phyloP scores from a whole-genome alignment of 2,888 invertebrate genomes.

The Lucinisca nassula region DNA sequence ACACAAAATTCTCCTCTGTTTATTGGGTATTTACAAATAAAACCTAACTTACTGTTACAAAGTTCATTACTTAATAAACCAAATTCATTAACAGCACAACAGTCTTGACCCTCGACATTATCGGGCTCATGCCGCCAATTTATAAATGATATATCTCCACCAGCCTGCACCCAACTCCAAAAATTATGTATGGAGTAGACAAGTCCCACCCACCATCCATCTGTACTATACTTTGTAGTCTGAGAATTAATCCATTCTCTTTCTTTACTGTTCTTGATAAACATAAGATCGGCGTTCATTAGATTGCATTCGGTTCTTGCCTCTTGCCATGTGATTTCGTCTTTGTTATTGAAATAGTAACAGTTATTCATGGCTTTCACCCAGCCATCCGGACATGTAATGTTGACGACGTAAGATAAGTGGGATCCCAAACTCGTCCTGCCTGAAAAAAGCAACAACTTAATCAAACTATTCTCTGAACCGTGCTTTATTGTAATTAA shows the following conservation, averaged over 20 bases:
- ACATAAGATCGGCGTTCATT: slow-evolving; percentile 67
- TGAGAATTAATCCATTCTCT: slow-evolving; percentile 71
- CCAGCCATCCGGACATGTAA: slow-evolving; percentile 70
- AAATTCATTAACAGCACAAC: slow-evolving; percentile 68
- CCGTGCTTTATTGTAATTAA: too few species aligned
- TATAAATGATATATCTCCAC: slow-evolving; percentile 51
- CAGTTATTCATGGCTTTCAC: slow-evolving; percentile 68
- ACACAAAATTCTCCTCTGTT: slow-evolving; percentile 16
- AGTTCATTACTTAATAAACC: slow-evolving; percentile 71
- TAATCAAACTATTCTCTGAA: too few species aligned
- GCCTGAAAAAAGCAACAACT: too few species aligned
- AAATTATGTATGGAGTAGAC: not conserved
- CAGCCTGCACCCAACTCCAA: slow-evolving; percentile 70
- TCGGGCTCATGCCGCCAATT: slow-evolving; percentile 76
- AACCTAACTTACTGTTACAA: slow-evolving; percentile 69
- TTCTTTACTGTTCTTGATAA: slow-evolving; percentile 58
- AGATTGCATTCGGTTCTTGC: slow-evolving; percentile 71
- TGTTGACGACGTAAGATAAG: slow-evolving; percentile 12
- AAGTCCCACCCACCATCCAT: slow-evolving; percentile 76
- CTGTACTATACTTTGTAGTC: slow-evolving; percentile 67
- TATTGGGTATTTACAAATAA: slow-evolving; percentile 72
- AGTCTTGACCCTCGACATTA: slow-evolving; percentile 72
- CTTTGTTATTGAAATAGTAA: slow-evolving; percentile 68
- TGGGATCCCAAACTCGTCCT: too few species aligned
- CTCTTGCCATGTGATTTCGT: slow-evolving; percentile 64